phyloP scores from a whole-genome alignment of 2,113 vertebrate species.

The Clarias macrocephalus region DNA sequence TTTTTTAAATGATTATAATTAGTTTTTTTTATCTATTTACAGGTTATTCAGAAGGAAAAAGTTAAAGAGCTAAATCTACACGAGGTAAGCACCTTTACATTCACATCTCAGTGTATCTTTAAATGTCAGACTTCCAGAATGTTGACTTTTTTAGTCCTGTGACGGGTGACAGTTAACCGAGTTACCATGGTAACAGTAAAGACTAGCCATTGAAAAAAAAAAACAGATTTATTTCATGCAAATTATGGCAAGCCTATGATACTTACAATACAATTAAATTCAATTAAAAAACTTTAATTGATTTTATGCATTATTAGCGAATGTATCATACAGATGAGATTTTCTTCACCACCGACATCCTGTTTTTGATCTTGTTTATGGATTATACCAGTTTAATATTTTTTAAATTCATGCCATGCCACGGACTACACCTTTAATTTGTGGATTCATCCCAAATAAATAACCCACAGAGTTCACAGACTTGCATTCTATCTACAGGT shows the following conservation, averaged over 20 bases:
- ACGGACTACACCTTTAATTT: too few species aligned
- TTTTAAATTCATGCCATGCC: too few species aligned
- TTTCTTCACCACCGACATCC: too few species aligned
- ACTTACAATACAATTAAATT: background rate
- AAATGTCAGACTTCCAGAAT: background rate
- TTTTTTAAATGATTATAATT: background rate
- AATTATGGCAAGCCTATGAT: background rate
- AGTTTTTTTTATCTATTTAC: constrained; percentile 48
- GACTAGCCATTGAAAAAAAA: background rate
- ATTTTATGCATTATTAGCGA: background rate
- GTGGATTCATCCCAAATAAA: too few species aligned
- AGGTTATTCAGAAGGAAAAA: constrained; percentile 99
- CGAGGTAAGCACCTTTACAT: constrained; percentile 81
- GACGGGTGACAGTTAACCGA: background rate
- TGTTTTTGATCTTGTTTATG: too few species aligned
- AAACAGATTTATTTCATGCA: background rate
- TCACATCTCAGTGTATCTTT: background rate
- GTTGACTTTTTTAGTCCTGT: background rate
- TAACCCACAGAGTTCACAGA: too few species aligned
- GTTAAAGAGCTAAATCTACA: constrained; percentile 98
- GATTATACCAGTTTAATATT: too few species aligned
- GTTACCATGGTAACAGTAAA: background rate
- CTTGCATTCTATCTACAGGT: too few species aligned
- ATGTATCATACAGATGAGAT: too few species aligned
- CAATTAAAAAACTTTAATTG: background rate